Base-by-base conservation (phyloP, 2,113 vertebrate genomes). In the Ornithorhynchus anatinus region DNA sequence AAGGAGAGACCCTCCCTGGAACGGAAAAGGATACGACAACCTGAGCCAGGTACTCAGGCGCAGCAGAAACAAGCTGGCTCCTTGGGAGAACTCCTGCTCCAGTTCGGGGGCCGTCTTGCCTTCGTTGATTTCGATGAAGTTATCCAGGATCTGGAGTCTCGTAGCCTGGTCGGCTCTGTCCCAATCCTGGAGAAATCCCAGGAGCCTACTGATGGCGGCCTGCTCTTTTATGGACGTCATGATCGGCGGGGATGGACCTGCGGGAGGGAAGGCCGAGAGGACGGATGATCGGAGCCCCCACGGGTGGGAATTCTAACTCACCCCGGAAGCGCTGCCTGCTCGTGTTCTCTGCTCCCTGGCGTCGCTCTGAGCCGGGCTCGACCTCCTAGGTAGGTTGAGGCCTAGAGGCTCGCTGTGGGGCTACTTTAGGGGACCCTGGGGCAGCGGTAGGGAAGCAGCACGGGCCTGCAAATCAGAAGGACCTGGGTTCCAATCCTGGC, bases 31-130 rank as follows among this genome's bases (percentile, higher is more conserved):
- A 96, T 96, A 96, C 91, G 73, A 92, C 72, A 96, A 88, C 75
- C 93, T 93, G 33, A 96, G 90, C 91, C 93, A 95, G 10, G 91
- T 89, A n/a, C 89, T 95, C 52, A 96, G 59, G 35, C 93, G 92
- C 40, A 92, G 89, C 75, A 97, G 86, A 72, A 98, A 96, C 63
- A 97, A 91, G 72, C 94, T 96, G 78, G 89, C 90, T 32, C 92
- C 91, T 60, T 95, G 93, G 10, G 93, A 92, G 60, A 97, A 95
- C 71, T 95, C 89, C 67, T 90, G 82, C 84, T 97, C 94, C 85
- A 97, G 81, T 58, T 97, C 95, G 8, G 89, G 83, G 51, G 83
- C 90, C 1, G 91, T 95, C 77, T 94, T 96, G 59, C 92, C 93
- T 0, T 84, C 19, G 48, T 91, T 94, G 43, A 62, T 62, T 22